phyloP scores from a whole-genome alignment of 92 coral and sea anemone species.

The Parazoanthus darwini region DNA sequence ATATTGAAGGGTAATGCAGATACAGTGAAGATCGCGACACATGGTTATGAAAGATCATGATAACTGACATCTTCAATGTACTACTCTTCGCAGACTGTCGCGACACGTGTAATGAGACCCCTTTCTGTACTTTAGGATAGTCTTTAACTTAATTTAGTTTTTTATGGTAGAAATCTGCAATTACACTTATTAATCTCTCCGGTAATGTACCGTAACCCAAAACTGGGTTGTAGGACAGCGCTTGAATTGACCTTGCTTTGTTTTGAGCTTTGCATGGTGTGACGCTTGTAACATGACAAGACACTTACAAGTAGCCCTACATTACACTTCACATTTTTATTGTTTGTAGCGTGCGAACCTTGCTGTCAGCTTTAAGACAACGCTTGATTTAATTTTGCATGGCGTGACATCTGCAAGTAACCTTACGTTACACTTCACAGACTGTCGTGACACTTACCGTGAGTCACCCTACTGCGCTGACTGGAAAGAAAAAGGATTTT shows the following conservation, averaged over 20 bases:
- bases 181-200: constrained; percentile 42
- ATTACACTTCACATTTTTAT: neutral
- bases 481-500: constrained; percentile 57
- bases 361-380: neutral
- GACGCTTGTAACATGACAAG: too few species aligned
- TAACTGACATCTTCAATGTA: neutral
- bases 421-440: constrained; percentile 30
- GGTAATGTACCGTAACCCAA: neutral
- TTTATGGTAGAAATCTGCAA: too few species aligned
- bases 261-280: too few species aligned
- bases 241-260: too few species aligned
- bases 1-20: neutral
- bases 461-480: constrained; percentile 60
- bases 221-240: too few species aligned
- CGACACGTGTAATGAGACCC: constrained; percentile 32
- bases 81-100: constrained; percentile 46
- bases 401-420: neutral
- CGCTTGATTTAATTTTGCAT: neutral
- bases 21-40: neutral
- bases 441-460: constrained; percentile 58
- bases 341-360: too few species aligned
- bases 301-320: neutral
- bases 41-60: neutral
- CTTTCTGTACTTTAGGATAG: too few species aligned
- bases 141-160: too few species aligned